Evolutionary conservation across 2,888 invertebrate genomes (phyloP).

Genomic region (Nemotelus pantherinus): DNA sequence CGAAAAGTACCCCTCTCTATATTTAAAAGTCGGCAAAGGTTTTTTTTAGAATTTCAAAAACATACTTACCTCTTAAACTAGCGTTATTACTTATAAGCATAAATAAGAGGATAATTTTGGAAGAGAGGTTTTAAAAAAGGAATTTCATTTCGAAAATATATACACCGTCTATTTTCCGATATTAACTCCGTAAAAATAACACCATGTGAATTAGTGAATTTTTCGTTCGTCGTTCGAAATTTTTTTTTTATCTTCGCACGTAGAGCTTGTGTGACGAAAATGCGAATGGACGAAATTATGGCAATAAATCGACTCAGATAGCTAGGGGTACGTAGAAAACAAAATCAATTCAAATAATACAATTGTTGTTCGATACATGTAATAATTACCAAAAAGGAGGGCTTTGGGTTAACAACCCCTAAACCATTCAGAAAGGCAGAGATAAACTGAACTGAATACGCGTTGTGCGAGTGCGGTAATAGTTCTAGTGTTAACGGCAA

Average conservation of each 20-base stretch:
- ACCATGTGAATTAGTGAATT: slow-evolving; percentile 30
- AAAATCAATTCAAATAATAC: no score
- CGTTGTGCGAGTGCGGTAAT: slow-evolving; percentile 22
- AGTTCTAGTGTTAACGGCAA: slow-evolving; percentile 32
- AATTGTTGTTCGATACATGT: no score
- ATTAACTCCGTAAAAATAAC: slow-evolving; percentile 5
- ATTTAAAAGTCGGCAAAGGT: slow-evolving; percentile 49
- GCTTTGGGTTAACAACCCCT: slow-evolving; percentile 16
- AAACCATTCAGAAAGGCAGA: slow-evolving; percentile 7
- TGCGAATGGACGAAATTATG: no score
- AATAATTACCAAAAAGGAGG: no score
- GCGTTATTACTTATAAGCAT: slow-evolving; percentile 50
- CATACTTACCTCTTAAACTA: slow-evolving; percentile 49
- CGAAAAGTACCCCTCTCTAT: slow-evolving; percentile 51
- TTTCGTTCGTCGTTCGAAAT: slow-evolving; percentile 19
- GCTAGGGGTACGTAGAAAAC: no score
- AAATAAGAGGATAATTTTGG: slow-evolving; percentile 51
- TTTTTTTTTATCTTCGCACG: neutral
- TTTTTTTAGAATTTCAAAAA: slow-evolving; percentile 48
- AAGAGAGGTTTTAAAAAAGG: slow-evolving; percentile 43
- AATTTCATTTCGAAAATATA: slow-evolving; percentile 28
- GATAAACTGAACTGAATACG: slow-evolving; percentile 20
- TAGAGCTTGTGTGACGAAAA: no score
- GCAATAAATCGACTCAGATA: no score
- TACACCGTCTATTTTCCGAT: neutral